phyloP scores from a whole-genome alignment of 2,888 invertebrate genomes.

The Alsophila aescularia region DNA sequence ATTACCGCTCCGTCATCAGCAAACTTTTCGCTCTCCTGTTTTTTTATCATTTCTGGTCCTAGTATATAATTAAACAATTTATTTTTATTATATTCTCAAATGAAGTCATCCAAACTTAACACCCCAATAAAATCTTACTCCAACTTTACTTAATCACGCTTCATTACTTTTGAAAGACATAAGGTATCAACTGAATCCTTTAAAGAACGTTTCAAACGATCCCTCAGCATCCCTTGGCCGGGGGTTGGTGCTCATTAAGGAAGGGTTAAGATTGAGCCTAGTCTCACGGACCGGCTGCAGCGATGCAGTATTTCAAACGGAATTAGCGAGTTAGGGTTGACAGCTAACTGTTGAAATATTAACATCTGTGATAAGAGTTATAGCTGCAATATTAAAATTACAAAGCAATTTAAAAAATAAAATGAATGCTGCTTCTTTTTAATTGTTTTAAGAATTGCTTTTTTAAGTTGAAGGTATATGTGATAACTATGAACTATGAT shows the following conservation, averaged over 20 bases:
- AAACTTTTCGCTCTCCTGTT: no score
- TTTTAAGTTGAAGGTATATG: no score
- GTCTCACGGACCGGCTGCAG: conserved; percentile 46
- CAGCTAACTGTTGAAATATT: conserved; percentile 57
- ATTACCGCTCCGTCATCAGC: no score
- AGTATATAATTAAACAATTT: no score
- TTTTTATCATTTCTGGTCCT: no score
- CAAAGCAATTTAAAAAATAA: no score
- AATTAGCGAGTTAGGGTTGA: conserved; percentile 60
- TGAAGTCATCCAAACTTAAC: conserved; percentile 26
- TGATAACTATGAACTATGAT: no score
- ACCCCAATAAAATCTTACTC: conserved; percentile 27
- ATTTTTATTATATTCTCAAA: background rate
- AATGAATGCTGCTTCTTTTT: no score
- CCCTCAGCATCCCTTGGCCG: conserved; percentile 33
- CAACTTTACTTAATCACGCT: conserved; percentile 28
- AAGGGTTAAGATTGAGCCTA: conserved; percentile 65
- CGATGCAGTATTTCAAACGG: conserved; percentile 62
- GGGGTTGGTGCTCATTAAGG: conserved; percentile 52
- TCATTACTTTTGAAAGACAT: conserved; percentile 41
- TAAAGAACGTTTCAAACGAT: conserved; percentile 38
- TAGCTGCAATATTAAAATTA: background rate
- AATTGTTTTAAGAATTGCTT: no score
- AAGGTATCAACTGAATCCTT: conserved; percentile 27
- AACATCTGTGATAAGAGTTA: conserved; percentile 48